Conservation (phyloP, 2,888 invertebrate genomes). For the Ennomos quercinarius region DNA sequence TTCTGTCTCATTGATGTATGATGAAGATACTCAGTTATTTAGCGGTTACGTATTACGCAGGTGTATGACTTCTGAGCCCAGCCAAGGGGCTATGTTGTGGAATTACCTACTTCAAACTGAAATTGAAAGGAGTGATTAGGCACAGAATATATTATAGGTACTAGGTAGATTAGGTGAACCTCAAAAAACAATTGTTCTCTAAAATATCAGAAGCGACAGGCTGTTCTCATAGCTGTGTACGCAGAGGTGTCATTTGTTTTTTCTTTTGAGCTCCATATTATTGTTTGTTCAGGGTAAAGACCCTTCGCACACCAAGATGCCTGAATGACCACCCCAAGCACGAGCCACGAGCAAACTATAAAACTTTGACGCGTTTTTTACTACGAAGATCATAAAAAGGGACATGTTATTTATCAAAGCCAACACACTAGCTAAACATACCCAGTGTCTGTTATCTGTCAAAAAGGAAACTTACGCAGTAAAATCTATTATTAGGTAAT, state of each 20-base stretch:
- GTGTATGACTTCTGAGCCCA: too few relatives aligned
- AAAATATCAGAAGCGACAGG: too few relatives aligned
- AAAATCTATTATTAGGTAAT: constrained; percentile 74
- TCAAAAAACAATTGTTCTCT: too few relatives aligned
- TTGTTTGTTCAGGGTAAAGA: constrained; percentile 51
- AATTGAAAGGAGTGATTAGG: too few relatives aligned
- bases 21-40: too few relatives aligned
- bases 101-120: too few relatives aligned
- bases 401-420: constrained; percentile 38
- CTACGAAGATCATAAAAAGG: constrained; percentile 30
- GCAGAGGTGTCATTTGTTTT: constrained; percentile 29
- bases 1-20: too few relatives aligned
- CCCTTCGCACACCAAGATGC: constrained; percentile 39
- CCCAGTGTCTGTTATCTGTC: constrained; percentile 39
- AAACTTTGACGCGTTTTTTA: constrained; percentile 38
- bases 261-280: constrained; percentile 33
- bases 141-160: too few relatives aligned
- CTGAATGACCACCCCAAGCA: constrained; percentile 41
- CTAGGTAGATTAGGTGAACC: too few relatives aligned
- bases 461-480: constrained; percentile 60
- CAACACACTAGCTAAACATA: constrained; percentile 29
- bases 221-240: too few relatives aligned
- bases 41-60: too few relatives aligned
- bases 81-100: too few relatives aligned
- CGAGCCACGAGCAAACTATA: constrained; percentile 39